Percentiles rank a stretch among this genome's conserved stretches.
Evolutionary conservation across 2,113 vertebrate species (phyloP).

Genomic region (Melanerpes aurifrons): DNA sequence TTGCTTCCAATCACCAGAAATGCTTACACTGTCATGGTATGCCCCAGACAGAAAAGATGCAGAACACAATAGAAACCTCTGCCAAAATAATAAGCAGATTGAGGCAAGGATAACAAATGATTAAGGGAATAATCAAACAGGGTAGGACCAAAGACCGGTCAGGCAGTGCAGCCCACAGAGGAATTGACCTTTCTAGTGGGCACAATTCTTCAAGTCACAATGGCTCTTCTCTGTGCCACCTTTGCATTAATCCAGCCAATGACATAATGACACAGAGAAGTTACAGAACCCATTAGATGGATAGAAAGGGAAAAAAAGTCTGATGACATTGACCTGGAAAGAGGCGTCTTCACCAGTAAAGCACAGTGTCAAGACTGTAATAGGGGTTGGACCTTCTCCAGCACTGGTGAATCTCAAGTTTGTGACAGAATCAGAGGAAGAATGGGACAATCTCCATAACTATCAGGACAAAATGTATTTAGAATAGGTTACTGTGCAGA

Average conservation of each 20-base stretch:
- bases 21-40: neutral
- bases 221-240: accelerated
- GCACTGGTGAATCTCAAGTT: neutral
- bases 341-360: neutral
- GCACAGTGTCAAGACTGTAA: neutral
- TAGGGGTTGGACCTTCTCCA: neutral
- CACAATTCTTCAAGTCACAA: neutral
- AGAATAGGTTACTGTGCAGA: neutral
- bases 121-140: neutral
- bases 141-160: neutral
- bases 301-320: neutral
- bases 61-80: neutral
- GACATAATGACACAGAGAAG: neutral
- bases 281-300: accelerated
- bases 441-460: neutral
- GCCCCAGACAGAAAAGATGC: neutral
- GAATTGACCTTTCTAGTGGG: neutral
- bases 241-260: neutral
- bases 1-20: neutral
- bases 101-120: neutral
- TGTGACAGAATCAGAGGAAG: neutral
- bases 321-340: neutral
- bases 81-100: neutral
- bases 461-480: neutral
- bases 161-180: neutral